These are phyloP conservation scores for Apodemia hepburni DNA, from an alignment of 2,888 invertebrate genomes.

Conservation along the genomic window DNA sequence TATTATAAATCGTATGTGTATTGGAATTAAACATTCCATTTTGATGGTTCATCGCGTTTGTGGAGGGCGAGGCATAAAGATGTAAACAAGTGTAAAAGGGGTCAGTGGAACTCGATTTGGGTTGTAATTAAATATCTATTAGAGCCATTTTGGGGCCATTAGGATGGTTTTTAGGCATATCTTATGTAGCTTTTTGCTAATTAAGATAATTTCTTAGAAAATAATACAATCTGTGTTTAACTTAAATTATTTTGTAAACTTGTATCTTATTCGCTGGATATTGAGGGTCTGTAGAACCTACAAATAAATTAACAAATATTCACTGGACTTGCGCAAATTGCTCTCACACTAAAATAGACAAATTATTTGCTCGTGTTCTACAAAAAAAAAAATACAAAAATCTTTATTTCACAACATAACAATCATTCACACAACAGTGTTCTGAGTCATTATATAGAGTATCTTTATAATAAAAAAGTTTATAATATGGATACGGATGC, in stretches of 20 bases:
- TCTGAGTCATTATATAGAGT: too few species aligned
- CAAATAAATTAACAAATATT: too few species aligned
- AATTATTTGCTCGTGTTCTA: too few species aligned
- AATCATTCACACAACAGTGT: too few species aligned
- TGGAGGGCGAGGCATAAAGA: slow-evolving; percentile 65
- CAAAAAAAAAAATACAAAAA: too few species aligned
- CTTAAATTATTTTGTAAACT: not conserved
- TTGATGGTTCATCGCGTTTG: slow-evolving; percentile 71
- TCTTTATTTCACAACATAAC: too few species aligned
- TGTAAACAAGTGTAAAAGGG: slow-evolving; percentile 80
- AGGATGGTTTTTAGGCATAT: slow-evolving; percentile 52
- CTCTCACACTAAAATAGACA: too few species aligned
- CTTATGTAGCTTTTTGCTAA: slow-evolving; percentile 46
- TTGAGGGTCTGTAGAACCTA: too few species aligned
- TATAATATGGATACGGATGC: too few species aligned
- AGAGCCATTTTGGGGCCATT: slow-evolving; percentile 70
- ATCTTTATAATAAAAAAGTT: too few species aligned
- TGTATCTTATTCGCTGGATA: too few species aligned
- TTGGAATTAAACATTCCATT: slow-evolving; percentile 77
- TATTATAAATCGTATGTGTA: slow-evolving; percentile 50
- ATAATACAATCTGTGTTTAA: not conserved
- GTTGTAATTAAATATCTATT: slow-evolving; percentile 77
- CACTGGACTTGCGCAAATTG: too few species aligned
- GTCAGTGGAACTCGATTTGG: slow-evolving; percentile 68
- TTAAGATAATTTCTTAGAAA: slow-evolving; percentile 33